Percentiles rank a stretch among this genome's conserved stretches.
phyloP scores from a whole-genome alignment of 2,888 invertebrate genomes.

The Bursaphelenchus okinawaensis region DNA sequence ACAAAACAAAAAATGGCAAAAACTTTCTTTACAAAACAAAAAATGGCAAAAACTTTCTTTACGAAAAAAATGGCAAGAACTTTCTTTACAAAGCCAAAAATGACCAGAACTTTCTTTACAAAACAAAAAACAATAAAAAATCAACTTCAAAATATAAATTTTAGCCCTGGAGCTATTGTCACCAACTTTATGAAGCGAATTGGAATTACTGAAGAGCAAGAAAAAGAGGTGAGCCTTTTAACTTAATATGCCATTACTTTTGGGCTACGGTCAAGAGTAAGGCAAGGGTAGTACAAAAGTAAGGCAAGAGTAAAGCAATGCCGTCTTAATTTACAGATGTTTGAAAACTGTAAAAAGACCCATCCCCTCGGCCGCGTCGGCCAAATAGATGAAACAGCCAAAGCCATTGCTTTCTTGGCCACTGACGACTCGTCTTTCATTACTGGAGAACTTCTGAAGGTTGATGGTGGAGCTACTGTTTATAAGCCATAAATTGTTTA shows the following conservation, averaged over 20 bases:
- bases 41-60: neutral
- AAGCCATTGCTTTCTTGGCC: conserved; percentile 82
- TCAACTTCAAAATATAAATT: no score
- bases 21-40: neutral
- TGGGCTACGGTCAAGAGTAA: no score
- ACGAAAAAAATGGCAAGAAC: no score
- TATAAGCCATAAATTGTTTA: no score
- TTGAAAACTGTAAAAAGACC: conserved; percentile 77
- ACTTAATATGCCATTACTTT: no score
- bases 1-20: no score
- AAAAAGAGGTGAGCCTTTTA: conserved; percentile 63
- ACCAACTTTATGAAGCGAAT: conserved; percentile 81
- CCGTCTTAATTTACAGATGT: conserved; percentile 65
- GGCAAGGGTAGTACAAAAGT: no score
- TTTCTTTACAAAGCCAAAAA: no score
- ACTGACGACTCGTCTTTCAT: conserved; percentile 78
- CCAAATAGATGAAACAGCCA: conserved; percentile 63
- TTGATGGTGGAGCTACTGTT: conserved; percentile 83
- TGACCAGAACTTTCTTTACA: neutral
- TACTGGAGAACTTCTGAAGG: conserved; percentile 79
- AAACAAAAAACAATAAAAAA: neutral
- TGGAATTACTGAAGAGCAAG: conserved; percentile 76
- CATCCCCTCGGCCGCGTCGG: conserved; percentile 70
- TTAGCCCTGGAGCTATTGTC: conserved; percentile 79
- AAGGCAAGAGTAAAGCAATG: no score